phyloP scores from a whole-genome alignment of 2,797 vertebrate species.

The Coregonus sp. region DNA sequence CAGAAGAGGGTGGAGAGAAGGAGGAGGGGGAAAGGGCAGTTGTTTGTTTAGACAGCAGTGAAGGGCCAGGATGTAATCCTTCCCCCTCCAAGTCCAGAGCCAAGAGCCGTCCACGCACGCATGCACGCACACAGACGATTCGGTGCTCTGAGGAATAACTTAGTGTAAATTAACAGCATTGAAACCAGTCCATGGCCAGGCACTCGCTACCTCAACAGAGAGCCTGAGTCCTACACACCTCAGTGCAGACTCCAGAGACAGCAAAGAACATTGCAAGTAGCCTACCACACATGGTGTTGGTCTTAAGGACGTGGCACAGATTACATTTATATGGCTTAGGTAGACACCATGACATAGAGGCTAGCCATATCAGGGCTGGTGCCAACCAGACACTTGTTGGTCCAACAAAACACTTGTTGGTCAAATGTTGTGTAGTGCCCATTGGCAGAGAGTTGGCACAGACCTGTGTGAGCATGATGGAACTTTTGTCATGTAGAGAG shows the following conservation, averaged over 20 bases:
- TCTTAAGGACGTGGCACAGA: too few species aligned
- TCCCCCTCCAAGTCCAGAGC: constrained; percentile 22
- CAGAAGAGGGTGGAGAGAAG: constrained; percentile 33
- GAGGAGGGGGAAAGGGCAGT: constrained; percentile 25
- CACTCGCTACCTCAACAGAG: too few species aligned
- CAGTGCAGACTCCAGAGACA: too few species aligned
- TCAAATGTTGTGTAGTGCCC: constrained; percentile 44
- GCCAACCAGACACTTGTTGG: too few species aligned
- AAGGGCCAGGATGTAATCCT: constrained; percentile 48
- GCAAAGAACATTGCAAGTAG: too few species aligned
- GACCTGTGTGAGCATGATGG: background rate
- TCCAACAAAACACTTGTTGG: background rate
- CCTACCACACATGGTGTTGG: too few species aligned
- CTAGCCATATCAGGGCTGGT: too few species aligned
- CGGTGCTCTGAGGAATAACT: constrained; percentile 10
- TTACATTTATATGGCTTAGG: too few species aligned
- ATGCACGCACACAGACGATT: constrained; percentile 15
- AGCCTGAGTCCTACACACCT: too few species aligned
- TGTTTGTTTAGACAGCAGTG: constrained; percentile 56
- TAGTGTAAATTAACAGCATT: constrained; percentile 54
- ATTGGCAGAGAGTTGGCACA: constrained; percentile 53
- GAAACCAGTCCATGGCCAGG: constrained; percentile 35
- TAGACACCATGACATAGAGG: too few species aligned
- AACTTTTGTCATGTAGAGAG: background rate
- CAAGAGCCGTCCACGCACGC: too few species aligned